phyloP scores from a whole-genome alignment of 2,797 vertebrate genomes.

The Echeneis naucrates region DNA sequence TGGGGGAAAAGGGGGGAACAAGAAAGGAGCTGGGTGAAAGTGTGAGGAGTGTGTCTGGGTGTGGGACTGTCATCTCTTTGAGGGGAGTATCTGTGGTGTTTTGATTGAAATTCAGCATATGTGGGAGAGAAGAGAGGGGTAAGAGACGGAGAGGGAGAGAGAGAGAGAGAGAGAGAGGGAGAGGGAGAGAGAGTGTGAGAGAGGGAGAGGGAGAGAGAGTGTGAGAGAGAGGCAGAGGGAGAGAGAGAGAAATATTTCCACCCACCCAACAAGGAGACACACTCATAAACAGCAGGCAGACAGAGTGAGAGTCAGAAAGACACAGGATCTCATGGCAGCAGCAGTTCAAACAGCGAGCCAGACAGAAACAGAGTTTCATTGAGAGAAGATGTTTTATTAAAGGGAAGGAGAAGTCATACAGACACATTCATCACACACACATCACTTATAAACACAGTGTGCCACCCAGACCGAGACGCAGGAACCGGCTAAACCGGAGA shows the following conservation, averaged over 20 bases:
- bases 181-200: conserved; percentile 72
- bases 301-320: conserved; percentile 77
- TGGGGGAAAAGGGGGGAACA: conserved; percentile 51
- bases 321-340: conserved; percentile 73
- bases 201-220: conserved; percentile 58
- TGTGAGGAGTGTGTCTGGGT: conserved; percentile 78
- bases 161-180: conserved; percentile 60
- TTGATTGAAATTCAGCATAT: conserved; percentile 82
- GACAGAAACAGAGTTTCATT: conserved; percentile 70
- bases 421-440: conserved; percentile 46
- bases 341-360: conserved; percentile 66
- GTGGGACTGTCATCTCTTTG: conserved; percentile 78
- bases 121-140: conserved; percentile 75
- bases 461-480: conserved; percentile 55
- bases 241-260: conserved; percentile 84
- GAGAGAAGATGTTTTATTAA: conserved; percentile 74
- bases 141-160: conserved; percentile 61
- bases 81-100: conserved; percentile 82
- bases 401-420: conserved; percentile 60
- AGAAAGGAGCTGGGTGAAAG: conserved; percentile 68
- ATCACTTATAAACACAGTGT: conserved; percentile 60
- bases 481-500: conserved; percentile 36
- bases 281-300: conserved; percentile 84
- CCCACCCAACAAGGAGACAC: conserved; percentile 84
- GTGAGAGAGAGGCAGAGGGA: conserved; percentile 61